These are phyloP conservation scores for Cyclophora punctaria DNA, from an alignment of 2,888 invertebrate genomes.

Conservation along the genomic window DNA sequence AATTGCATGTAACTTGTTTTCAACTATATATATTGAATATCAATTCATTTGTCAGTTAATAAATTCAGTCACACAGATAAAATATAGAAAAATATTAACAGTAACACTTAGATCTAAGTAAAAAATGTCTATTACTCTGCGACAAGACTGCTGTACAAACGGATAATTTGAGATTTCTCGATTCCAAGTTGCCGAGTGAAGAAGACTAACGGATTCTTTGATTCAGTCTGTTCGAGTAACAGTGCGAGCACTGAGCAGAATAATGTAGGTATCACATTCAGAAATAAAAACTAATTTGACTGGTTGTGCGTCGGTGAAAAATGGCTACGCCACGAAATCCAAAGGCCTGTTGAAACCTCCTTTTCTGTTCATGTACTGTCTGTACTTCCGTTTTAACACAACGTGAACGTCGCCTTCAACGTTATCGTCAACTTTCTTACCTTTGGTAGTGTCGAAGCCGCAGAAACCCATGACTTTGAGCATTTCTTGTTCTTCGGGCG, in stretches of 20 bases:
- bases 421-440: slow-evolving; percentile 95
- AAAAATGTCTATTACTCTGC: too few relatives aligned
- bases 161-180: too few relatives aligned
- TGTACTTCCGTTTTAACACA: slow-evolving; percentile 95
- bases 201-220: too few relatives aligned
- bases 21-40: too few relatives aligned
- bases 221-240: not conserved
- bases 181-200: too few relatives aligned
- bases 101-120: too few relatives aligned
- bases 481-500: slow-evolving; percentile 95
- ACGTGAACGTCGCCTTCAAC: slow-evolving; percentile 96
- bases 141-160: too few relatives aligned
- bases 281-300: slow-evolving; percentile 7
- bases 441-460: slow-evolving; percentile 96
- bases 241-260: not conserved
- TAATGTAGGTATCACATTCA: slow-evolving; percentile 10
- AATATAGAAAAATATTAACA: too few relatives aligned
- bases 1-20: too few relatives aligned
- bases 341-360: slow-evolving; percentile 99
- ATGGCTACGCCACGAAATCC: slow-evolving; percentile 91
- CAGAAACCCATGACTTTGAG: slow-evolving; percentile 97
- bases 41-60: too few relatives aligned
- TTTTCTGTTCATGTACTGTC: slow-evolving; percentile 99
- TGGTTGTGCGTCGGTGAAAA: slow-evolving; percentile 16
- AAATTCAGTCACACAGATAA: too few relatives aligned